A percentile compares a stretch with the other conserved stretches of the same genome.
Evolutionary conservation across 2,113 vertebrate genomes (phyloP).

Genomic region (Perccottus glenii): DNA sequence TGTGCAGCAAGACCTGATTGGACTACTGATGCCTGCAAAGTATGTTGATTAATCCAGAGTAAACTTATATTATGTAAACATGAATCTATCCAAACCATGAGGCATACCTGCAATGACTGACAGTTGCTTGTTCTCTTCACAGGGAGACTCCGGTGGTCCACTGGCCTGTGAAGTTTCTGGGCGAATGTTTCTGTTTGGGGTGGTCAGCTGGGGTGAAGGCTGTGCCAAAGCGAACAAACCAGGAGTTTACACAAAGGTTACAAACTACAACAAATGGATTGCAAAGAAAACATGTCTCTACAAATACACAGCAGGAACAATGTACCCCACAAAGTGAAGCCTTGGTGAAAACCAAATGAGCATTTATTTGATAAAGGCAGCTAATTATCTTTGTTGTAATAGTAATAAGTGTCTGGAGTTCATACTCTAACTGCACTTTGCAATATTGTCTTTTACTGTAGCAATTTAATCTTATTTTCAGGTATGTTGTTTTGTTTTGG

Average conservation of each 20-base stretch:
- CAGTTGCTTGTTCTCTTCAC: slow-evolving; percentile 31
- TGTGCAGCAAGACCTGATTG: slow-evolving; percentile 86
- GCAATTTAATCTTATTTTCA: too few relatives aligned
- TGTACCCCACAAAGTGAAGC: slow-evolving; percentile 76
- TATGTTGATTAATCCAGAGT: slow-evolving; percentile 51
- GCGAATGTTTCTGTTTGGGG: slow-evolving; percentile 78
- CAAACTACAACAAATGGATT: slow-evolving; percentile 82
- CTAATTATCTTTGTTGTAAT: too few relatives aligned
- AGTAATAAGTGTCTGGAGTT: too few relatives aligned
- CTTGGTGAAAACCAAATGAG: not conserved
- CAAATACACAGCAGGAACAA: slow-evolving; percentile 58
- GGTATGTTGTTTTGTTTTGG: too few relatives aligned
- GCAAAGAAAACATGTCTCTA: slow-evolving; percentile 54
- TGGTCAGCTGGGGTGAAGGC: slow-evolving; percentile 79
- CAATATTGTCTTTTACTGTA: too few relatives aligned
- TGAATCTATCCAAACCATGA: not conserved
- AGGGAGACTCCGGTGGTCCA: slow-evolving; percentile 82
- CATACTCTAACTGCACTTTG: too few relatives aligned
- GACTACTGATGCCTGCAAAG: slow-evolving; percentile 87
- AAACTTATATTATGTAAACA: not conserved
- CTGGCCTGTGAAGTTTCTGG: slow-evolving; percentile 63
- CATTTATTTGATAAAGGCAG: too few relatives aligned
- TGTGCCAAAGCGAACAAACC: slow-evolving; percentile 72
- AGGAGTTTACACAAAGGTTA: slow-evolving; percentile 78
- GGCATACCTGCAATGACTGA: not conserved